phyloP scores from a whole-genome alignment of 2,113 vertebrate species.

The Oncorhynchus nerka region DNA sequence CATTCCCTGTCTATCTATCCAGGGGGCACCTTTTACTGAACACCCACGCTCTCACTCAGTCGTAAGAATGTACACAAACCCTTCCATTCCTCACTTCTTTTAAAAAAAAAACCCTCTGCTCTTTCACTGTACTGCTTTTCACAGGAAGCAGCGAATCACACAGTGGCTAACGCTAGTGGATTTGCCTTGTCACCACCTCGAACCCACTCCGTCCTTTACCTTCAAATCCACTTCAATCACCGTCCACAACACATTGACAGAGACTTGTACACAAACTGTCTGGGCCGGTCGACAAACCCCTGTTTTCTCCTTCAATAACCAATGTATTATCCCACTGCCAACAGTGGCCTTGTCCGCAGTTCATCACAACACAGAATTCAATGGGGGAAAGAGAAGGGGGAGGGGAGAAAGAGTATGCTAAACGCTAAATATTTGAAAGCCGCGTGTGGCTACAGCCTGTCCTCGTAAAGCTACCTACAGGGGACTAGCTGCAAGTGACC shows the following conservation, averaged over 20 bases:
- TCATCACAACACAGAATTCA: background rate
- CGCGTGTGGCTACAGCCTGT: slow-evolving; percentile 14
- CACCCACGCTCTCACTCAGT: background rate
- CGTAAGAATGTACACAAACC: background rate
- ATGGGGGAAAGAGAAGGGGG: background rate
- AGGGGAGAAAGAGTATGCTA: slow-evolving; percentile 1
- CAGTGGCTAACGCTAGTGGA: slow-evolving; percentile 8
- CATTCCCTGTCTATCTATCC: too few relatives aligned
- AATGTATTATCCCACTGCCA: slow-evolving; percentile 3
- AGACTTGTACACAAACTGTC: background rate
- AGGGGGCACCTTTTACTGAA: slow-evolving; percentile 32
- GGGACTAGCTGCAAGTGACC: slow-evolving; percentile 15
- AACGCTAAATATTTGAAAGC: slow-evolving; percentile 31
- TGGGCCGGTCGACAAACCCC: background rate
- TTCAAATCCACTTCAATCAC: slow-evolving; percentile 19
- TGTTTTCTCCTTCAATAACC: background rate
- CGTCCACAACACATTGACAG: background rate
- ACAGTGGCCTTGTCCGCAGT: background rate
- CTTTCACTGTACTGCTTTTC: background rate
- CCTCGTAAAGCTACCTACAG: background rate
- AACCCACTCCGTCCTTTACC: slow-evolving; percentile 5
- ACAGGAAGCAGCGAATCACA: background rate
- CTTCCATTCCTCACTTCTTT: slow-evolving; percentile 5
- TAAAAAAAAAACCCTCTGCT: background rate
- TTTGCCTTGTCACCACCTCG: slow-evolving; percentile 14